A percentile compares a stretch with the other conserved stretches of the same genome.
These are phyloP conservation scores for Girardinichthys multiradiatus DNA, from an alignment of 2,113 vertebrate genomes.

Conservation along the genomic window DNA sequence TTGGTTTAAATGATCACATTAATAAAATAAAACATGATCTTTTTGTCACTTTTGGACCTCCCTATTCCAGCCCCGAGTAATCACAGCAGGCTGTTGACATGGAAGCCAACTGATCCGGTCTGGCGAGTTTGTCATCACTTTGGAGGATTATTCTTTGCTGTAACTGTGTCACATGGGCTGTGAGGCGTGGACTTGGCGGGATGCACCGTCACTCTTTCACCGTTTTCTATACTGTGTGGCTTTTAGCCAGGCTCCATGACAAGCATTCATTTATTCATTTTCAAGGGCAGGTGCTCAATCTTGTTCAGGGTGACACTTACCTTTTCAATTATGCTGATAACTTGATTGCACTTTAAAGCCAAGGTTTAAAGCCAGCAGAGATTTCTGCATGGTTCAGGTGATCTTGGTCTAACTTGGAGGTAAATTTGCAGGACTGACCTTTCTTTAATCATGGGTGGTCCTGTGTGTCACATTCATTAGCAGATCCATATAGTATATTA, in stretches of 20 bases:
- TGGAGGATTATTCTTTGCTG: slow-evolving; percentile 55
- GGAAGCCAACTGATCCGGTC: slow-evolving; percentile 51
- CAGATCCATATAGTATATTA: background rate
- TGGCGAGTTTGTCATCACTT: slow-evolving; percentile 41
- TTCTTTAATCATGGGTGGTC: slow-evolving; percentile 1
- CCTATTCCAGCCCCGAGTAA: background rate
- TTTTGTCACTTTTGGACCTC: background rate
- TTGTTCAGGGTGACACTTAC: slow-evolving; percentile 51
- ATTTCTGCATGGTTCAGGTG: slow-evolving; percentile 16
- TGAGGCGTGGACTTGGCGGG: slow-evolving; percentile 8
- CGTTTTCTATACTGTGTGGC: slow-evolving; percentile 2
- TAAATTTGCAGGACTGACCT: slow-evolving; percentile 34
- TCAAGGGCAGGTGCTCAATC: slow-evolving; percentile 66
- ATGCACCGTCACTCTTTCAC: slow-evolving; percentile 10
- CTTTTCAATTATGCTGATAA: slow-evolving; percentile 58
- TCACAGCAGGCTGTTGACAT: slow-evolving; percentile 24
- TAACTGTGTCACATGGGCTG: slow-evolving; percentile 48
- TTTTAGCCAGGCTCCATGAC: slow-evolving; percentile 10
- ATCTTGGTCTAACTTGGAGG: slow-evolving; percentile 9
- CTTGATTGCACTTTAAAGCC: slow-evolving; percentile 47
- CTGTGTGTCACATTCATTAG: slow-evolving; percentile 13
- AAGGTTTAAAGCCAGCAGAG: slow-evolving; percentile 5
- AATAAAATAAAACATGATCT: background rate
- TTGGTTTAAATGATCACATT: no score
- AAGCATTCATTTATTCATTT: slow-evolving; percentile 61